These are phyloP conservation scores for Aegithalos caudatus DNA, from an alignment of 2,113 vertebrate genomes.

Conservation along the genomic window DNA sequence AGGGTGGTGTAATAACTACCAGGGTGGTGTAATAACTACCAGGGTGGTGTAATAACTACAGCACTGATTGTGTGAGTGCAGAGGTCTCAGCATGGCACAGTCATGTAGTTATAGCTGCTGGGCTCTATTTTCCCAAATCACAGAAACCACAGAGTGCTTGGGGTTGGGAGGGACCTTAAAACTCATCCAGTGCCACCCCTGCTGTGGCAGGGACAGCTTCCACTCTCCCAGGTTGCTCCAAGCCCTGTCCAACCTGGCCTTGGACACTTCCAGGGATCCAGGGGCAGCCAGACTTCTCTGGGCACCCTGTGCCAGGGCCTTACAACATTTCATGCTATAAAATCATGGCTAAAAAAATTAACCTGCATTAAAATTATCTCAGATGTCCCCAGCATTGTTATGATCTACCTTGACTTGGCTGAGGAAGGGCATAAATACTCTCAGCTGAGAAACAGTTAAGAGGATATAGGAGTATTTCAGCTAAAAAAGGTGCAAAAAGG, in stretches of 20 bases:
- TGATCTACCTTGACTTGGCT: not conserved
- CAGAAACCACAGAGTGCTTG: not conserved
- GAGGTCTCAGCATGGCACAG: not conserved
- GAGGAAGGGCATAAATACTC: not conserved
- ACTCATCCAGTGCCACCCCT: accelerated
- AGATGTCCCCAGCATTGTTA: not conserved
- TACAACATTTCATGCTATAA: not conserved
- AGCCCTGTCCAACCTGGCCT: accelerated
- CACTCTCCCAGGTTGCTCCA: not conserved
- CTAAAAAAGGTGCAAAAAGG: not conserved
- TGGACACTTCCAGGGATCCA: not conserved
- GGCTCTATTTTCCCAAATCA: not conserved
- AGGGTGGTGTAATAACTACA: too few species aligned
- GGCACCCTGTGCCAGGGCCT: not conserved
- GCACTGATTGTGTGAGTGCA: not conserved
- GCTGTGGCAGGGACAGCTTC: not conserved
- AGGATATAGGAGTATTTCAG: accelerated
- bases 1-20: too few species aligned
- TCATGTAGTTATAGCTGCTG: accelerated
- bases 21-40: too few species aligned
- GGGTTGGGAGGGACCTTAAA: not conserved
- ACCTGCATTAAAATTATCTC: not conserved
- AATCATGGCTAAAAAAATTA: not conserved
- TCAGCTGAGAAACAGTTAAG: not conserved
- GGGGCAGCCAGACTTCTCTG: not conserved